Percentiles rank a stretch among this genome's conserved stretches.
Evolutionary conservation across 2,888 invertebrate species (phyloP).

Genomic region (Philhelius pedissequus): DNA sequence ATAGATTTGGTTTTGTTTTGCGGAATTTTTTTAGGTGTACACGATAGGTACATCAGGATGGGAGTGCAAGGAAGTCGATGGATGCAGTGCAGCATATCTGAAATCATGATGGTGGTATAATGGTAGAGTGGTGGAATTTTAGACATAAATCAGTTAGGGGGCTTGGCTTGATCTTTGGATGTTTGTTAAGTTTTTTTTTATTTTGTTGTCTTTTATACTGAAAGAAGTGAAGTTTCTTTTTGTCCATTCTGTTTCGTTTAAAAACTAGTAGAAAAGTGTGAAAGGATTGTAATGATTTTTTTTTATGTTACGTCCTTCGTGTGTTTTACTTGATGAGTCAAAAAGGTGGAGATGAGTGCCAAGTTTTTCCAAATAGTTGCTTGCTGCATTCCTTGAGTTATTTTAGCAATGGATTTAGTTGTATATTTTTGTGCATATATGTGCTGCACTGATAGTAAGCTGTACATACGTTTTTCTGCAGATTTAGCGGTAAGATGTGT

Average conservation of each 20-base stretch:
- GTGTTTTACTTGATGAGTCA: conserved; percentile 40
- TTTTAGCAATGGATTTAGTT: too few relatives aligned
- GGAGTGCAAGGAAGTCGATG: conserved; percentile 41
- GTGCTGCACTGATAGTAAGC: too few relatives aligned
- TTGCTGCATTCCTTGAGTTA: too few relatives aligned
- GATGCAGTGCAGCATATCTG: conserved; percentile 47
- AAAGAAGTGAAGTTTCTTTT: conserved; percentile 31
- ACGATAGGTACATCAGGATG: not conserved
- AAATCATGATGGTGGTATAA: not conserved
- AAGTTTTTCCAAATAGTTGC: not conserved
- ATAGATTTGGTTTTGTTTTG: conserved; percentile 51
- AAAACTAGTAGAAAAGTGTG: conserved; percentile 13
- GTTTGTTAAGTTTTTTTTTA: conserved; percentile 32
- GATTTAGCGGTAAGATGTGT: too few relatives aligned
- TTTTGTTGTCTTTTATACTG: conserved; percentile 5
- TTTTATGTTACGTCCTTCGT: conserved; percentile 3
- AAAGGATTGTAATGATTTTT: conserved; percentile 47
- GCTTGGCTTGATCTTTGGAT: conserved; percentile 65
- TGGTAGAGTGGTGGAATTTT: conserved; percentile 18
- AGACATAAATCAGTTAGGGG: conserved; percentile 65
- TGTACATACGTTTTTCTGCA: too few relatives aligned
- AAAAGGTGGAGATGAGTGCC: conserved; percentile 23
- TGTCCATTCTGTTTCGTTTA: not conserved
- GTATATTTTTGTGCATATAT: too few relatives aligned
- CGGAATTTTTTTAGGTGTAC: conserved; percentile 62